phyloP scores from a whole-genome alignment of 2,888 invertebrate genomes.

The Ophioninae sp. region DNA sequence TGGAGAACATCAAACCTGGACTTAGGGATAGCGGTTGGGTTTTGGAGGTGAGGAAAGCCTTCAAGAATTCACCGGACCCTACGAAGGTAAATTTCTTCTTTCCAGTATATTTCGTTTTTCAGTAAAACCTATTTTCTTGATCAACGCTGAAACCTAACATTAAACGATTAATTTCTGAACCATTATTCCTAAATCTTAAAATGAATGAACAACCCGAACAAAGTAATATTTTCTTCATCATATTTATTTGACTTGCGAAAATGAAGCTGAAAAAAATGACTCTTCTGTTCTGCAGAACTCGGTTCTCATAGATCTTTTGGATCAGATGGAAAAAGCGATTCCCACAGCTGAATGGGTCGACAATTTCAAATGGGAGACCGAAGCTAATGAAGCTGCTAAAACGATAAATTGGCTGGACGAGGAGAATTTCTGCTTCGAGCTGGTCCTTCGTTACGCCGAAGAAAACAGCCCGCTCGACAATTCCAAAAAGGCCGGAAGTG shows the following conservation, averaged over 20 bases:
- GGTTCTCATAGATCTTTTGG: slow-evolving; percentile 72
- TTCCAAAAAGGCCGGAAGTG: slow-evolving; percentile 63
- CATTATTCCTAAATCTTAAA: background rate
- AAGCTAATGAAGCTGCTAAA: background rate
- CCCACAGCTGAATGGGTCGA: slow-evolving; percentile 77
- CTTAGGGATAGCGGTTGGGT: slow-evolving; percentile 76
- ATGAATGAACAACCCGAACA: background rate
- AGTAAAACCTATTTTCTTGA: no score
- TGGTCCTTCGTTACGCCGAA: slow-evolving; percentile 73
- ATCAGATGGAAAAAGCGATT: slow-evolving; percentile 78
- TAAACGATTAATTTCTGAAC: no score
- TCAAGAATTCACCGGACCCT: slow-evolving; percentile 69
- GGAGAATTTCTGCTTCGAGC: slow-evolving; percentile 74
- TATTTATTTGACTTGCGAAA: background rate
- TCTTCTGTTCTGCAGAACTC: slow-evolving; percentile 69
- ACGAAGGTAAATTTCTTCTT: slow-evolving; percentile 68
- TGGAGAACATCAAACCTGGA: slow-evolving; percentile 72
- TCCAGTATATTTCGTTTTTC: no score
- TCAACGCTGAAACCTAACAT: no score
- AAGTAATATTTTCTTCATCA: background rate
- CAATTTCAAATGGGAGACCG: slow-evolving; percentile 73
- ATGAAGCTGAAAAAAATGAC: no score
- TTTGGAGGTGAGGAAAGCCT: slow-evolving; percentile 72
- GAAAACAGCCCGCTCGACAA: slow-evolving; percentile 69
- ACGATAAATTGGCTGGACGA: slow-evolving; percentile 72